phyloP scores from a whole-genome alignment of 2,888 invertebrate species.

The Epirrhoe tristata region DNA sequence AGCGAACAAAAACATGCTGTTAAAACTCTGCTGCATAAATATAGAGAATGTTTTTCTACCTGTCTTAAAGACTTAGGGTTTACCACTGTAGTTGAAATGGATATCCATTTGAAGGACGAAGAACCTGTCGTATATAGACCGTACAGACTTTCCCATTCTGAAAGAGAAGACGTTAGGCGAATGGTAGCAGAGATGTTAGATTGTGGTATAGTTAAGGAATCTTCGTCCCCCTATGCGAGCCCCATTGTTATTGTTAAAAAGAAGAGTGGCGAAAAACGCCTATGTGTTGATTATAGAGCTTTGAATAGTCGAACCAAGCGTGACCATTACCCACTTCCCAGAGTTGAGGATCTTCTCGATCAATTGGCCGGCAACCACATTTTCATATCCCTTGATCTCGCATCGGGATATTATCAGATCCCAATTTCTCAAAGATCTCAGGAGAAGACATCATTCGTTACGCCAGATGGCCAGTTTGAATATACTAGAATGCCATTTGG shows the following conservation, averaged over 20 bases:
- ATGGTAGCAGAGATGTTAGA: slow-evolving; percentile 6
- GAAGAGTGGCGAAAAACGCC: slow-evolving; percentile 2
- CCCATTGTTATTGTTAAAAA: slow-evolving; percentile 9
- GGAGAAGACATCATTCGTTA: slow-evolving; percentile 8
- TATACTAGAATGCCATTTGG: slow-evolving; percentile 10
- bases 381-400: slow-evolving; percentile 4
- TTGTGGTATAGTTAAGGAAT: background rate
- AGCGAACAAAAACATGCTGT: no score
- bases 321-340: slow-evolving; percentile 9
- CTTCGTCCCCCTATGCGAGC: slow-evolving; percentile 3
- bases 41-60: slow-evolving; percentile 4
- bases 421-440: no score
- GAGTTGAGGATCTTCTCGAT: slow-evolving; percentile 5
- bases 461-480: slow-evolving; percentile 7
- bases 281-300: slow-evolving; percentile 14
- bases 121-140: slow-evolving; percentile 8
- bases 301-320: background rate
- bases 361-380: background rate
- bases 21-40: background rate
- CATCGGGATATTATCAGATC: slow-evolving; percentile 9
- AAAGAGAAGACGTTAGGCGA: background rate
- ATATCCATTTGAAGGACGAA: background rate
- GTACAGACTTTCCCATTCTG: background rate
- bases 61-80: slow-evolving; percentile 3
- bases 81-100: slow-evolving; percentile 6